Percentiles rank a stretch among this genome's conserved stretches.
Evolutionary conservation across 2,797 vertebrate species (phyloP).

Genomic region (Microcaecilia unicolor): DNA sequence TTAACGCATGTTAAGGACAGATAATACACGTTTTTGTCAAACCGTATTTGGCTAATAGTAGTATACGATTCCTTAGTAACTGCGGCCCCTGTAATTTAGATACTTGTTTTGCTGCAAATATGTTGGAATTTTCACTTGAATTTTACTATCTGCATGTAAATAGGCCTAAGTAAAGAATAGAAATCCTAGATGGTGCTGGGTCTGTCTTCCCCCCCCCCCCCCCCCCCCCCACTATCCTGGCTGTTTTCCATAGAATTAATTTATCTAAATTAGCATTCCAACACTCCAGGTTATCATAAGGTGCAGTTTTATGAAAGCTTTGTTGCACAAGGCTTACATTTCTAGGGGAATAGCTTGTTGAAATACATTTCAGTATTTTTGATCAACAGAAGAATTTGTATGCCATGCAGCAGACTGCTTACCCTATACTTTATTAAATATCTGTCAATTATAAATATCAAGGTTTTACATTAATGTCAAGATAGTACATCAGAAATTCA

Average conservation of each 20-base stretch:
- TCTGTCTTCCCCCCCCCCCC: no score
- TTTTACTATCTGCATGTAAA: no score
- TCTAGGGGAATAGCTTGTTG: conserved; percentile 47
- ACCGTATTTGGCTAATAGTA: no score
- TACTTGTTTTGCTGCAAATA: no score
- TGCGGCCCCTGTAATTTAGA: no score
- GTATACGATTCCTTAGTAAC: no score
- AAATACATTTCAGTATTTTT: conserved; percentile 38
- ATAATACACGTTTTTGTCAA: no score
- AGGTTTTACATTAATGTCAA: conserved; percentile 78
- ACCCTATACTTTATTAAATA: conserved; percentile 71
- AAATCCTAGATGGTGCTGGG: no score
- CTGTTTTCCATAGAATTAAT: neutral
- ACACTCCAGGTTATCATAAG: conserved; percentile 19
- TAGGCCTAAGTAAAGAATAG: no score
- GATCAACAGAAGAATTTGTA: conserved; percentile 48
- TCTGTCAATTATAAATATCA: conserved; percentile 81
- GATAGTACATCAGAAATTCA: conserved; percentile 80
- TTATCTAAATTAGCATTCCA: conserved; percentile 23
- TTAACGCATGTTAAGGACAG: no score
- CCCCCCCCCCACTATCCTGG: no score
- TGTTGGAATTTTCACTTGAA: no score
- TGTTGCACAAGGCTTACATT: conserved; percentile 19
- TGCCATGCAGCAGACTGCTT: conserved; percentile 47
- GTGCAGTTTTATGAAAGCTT: conserved; percentile 23